Conservation (phyloP, 2,113 vertebrate genomes). For the Mobula birostris region DNA sequence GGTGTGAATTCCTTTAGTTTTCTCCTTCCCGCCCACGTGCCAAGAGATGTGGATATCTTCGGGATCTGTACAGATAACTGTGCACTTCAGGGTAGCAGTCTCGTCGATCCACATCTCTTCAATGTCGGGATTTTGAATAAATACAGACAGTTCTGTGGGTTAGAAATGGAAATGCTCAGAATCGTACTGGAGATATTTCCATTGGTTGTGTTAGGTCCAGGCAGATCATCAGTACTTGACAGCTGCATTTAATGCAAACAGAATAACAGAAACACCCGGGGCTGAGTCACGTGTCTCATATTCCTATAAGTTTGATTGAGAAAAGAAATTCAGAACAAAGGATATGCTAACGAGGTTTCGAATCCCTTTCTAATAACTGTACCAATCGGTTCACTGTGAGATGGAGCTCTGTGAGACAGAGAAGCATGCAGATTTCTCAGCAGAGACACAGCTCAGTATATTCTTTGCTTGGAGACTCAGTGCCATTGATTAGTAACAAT, state of each 20-base stretch:
- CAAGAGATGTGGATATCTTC: background rate
- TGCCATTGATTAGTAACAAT: no score
- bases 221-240: background rate
- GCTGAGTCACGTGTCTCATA: background rate
- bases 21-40: background rate
- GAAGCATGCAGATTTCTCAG: no score
- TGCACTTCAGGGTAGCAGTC: background rate
- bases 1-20: background rate
- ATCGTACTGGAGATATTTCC: no score
- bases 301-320: background rate
- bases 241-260: background rate
- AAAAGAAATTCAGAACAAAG: background rate
- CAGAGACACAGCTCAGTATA: no score
- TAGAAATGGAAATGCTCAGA: background rate
- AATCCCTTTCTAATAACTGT: no score
- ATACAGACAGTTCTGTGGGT: background rate
- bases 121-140: background rate
- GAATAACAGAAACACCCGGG: background rate
- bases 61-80: background rate
- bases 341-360: no score
- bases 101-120: background rate
- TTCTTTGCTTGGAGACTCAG: no score
- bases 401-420: no score
- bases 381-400: no score
- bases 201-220: background rate